Evolutionary conservation across 1,140 invertebrate genomes (phyloP), one percentile per base, ranked within the genome.

Genomic region (Drosophila yakuba): DNA sequence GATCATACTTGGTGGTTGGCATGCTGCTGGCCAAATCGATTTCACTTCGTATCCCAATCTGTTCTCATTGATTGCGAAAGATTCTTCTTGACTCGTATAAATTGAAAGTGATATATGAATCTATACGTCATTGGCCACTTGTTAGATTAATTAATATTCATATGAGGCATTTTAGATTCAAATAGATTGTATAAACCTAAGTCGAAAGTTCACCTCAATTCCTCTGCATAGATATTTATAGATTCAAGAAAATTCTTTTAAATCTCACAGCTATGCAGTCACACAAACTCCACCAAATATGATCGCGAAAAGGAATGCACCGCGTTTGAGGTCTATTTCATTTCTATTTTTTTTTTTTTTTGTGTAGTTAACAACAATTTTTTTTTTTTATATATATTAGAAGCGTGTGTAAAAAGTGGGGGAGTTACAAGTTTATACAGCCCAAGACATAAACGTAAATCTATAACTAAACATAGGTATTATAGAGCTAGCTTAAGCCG

Each of bases 401-500:
- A 47, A 61, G 20, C 58, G 52, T 71, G 55, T 61, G 78, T 47
- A 72, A 54, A 63, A 55, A 66, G 28, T 38, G 25, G 15, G 28
- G 2, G 32, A 47, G 20, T 64, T 39, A 39, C n/a, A 64, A 55
- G 47, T 56, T 66, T 47, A 76, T 73, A 48, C 55, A 44, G 57
- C 44, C 39, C 44, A 62, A 47, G 43, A 78, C n/a, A 50, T 59
- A 63, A 64, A 63, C 45, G 44, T 52, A 84, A 59, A 66, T 57
- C 52, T 50, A 63, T 38, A 61, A 50, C 50, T 61, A 56, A 47
- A 38, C 56, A 58, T 60, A 71, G 74, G 48, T 64, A 67, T 83
- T 74, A 72, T 48, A 74, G 68, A 43, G 55, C 64, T 78, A 75
- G 57, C 60, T 66, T 84, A 84, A 85, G 82, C 82, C 80, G 89